Evolutionary conservation across 2,797 vertebrate species (phyloP).

Genomic region (Amblyraja radiata): DNA sequence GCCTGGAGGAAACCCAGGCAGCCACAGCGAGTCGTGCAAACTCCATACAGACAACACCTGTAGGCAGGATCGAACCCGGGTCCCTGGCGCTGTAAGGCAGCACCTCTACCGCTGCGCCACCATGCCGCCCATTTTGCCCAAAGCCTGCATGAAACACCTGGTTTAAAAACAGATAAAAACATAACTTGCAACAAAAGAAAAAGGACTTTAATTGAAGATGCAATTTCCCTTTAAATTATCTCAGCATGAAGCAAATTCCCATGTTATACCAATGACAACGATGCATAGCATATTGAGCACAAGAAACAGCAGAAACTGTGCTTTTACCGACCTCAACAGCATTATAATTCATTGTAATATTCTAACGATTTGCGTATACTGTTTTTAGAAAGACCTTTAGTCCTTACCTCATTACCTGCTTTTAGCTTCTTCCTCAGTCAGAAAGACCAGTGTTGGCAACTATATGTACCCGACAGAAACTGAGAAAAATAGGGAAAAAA

Average conservation of each 20-base stretch:
- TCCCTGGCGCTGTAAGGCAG: too few species aligned
- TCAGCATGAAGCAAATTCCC: background rate
- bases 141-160: background rate
- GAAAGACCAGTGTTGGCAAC: background rate
- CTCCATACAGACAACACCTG: too few species aligned
- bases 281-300: background rate
- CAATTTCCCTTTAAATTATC: background rate
- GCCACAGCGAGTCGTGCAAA: too few species aligned
- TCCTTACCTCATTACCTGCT: conserved; percentile 5
- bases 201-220: background rate
- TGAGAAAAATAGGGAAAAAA: background rate
- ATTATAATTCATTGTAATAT: background rate
- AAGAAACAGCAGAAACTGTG: background rate
- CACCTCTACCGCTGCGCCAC: too few species aligned
- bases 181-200: background rate
- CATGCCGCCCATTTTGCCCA: background rate
- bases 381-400: background rate
- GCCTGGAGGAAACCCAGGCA: too few species aligned
- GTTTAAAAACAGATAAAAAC: background rate
- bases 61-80: too few species aligned
- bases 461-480: background rate
- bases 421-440: background rate
- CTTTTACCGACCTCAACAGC: background rate
- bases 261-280: background rate
- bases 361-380: background rate